Evolutionary conservation across 2,797 vertebrate species (phyloP).

Genomic region (Apodemus agrarius): DNA sequence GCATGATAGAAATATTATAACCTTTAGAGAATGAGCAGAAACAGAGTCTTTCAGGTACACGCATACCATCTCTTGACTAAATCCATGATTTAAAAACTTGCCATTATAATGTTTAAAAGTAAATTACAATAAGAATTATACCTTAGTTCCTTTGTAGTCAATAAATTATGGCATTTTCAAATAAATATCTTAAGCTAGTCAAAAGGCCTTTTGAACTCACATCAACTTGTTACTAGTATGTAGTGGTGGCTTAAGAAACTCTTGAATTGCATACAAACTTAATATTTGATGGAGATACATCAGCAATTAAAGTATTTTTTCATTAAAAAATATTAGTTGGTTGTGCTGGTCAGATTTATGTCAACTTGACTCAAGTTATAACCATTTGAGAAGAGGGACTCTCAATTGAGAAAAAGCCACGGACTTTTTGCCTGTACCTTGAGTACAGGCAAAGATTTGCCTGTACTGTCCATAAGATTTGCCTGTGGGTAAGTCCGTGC

Average conservation of each 20-base stretch:
- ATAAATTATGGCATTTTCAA: slow-evolving; percentile 23
- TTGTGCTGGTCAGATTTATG: not conserved
- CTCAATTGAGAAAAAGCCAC: not conserved
- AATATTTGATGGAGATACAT: not conserved
- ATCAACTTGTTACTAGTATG: not conserved
- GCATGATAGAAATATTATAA: slow-evolving; percentile 43
- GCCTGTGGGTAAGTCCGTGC: not conserved
- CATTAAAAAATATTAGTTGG: not conserved
- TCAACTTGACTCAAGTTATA: not conserved
- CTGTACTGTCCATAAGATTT: not conserved
- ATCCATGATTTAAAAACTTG: not conserved
- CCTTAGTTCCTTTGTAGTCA: not conserved
- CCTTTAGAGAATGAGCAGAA: slow-evolving; percentile 59
- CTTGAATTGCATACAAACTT: not conserved
- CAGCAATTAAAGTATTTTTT: not conserved
- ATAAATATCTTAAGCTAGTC: slow-evolving; percentile 4
- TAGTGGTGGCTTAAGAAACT: not conserved
- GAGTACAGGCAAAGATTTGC: no score
- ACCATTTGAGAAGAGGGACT: not conserved
- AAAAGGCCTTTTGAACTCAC: not conserved
- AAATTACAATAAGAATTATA: not conserved
- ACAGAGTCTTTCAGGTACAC: slow-evolving; percentile 10
- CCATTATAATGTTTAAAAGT: not conserved
- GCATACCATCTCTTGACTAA: not conserved
- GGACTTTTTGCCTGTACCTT: no score